A percentile compares a stretch with the other conserved stretches of the same genome.
Evolutionary conservation across 2,888 invertebrate genomes (phyloP).

Genomic region (Cremastinae sp.): DNA sequence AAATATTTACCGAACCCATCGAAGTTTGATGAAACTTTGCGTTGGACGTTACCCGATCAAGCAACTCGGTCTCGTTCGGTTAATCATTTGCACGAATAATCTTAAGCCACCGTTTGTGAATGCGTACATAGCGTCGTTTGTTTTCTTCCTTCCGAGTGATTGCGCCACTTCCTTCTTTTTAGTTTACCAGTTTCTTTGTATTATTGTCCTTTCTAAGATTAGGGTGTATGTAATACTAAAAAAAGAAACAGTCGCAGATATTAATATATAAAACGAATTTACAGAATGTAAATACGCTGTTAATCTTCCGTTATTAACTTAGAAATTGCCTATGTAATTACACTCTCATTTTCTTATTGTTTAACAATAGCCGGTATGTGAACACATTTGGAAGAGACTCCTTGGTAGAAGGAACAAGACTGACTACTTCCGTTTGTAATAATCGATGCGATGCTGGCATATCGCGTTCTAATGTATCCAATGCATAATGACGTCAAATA

Average conservation of each 20-base stretch:
- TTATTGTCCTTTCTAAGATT: conserved; percentile 16
- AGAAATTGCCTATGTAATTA: conserved; percentile 50
- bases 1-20: conserved; percentile 80
- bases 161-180: conserved; percentile 36
- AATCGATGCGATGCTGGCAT: conserved; percentile 64
- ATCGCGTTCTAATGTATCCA: conserved; percentile 60
- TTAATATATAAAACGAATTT: conserved; percentile 59
- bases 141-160: conserved; percentile 45
- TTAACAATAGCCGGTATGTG: conserved; percentile 41
- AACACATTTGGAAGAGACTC: conserved; percentile 59
- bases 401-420: conserved; percentile 64
- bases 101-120: conserved; percentile 37
- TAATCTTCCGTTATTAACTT: conserved; percentile 38
- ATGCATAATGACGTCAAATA: conserved; percentile 65
- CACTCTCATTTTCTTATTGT: conserved; percentile 35
- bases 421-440: conserved; percentile 64
- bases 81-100: conserved; percentile 30
- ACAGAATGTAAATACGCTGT: conserved; percentile 47
- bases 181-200: conserved; percentile 44
- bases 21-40: conserved; percentile 55
- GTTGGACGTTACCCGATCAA: conserved; percentile 17
- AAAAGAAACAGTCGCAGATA: conserved; percentile 36
- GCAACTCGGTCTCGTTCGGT: conserved; percentile 1
- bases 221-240: conserved; percentile 17
- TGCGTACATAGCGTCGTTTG: conserved; percentile 30